phyloP scores from a whole-genome alignment of 2,888 invertebrate species.

The Eilema caniola region DNA sequence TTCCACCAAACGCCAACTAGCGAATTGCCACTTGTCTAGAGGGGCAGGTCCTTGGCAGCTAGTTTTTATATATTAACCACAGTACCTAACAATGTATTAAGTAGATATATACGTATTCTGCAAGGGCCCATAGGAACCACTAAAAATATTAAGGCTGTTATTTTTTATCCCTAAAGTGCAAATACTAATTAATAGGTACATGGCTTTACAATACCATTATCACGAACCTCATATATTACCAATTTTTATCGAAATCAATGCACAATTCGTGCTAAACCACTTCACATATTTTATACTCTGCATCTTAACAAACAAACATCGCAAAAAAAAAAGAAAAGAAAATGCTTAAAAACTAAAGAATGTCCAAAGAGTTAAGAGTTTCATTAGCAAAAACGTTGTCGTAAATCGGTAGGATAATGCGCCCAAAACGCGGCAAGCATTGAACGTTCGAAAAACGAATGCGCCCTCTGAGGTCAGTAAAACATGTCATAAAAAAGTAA shows the following conservation, averaged over 20 bases:
- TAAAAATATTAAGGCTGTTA: not conserved
- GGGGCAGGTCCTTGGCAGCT: too few species aligned
- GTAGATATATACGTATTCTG: too few species aligned
- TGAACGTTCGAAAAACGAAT: conserved; percentile 65
- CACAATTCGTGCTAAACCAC: not conserved
- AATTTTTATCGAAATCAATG: not conserved
- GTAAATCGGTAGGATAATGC: conserved; percentile 78
- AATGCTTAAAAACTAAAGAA: conserved; percentile 32
- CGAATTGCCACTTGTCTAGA: too few species aligned
- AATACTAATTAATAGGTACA: too few species aligned
- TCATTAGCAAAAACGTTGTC: conserved; percentile 79
- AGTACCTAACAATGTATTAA: too few species aligned
- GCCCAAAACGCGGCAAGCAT: conserved; percentile 75
- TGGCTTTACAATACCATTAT: not conserved
- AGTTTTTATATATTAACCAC: too few species aligned
- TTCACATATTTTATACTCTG: not conserved
- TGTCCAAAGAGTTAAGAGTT: conserved; percentile 61
- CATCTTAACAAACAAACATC: conserved; percentile 2
- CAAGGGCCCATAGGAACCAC: too few species aligned
- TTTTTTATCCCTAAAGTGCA: not conserved
- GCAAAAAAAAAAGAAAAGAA: conserved; percentile 12
- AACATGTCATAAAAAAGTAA: conserved; percentile 45
- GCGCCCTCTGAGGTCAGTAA: conserved; percentile 62
- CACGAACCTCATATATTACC: not conserved
- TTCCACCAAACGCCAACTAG: too few species aligned